Evolutionary conservation across 2,888 invertebrate species (phyloP).

Genomic region (Schrankia costaestrigalis): DNA sequence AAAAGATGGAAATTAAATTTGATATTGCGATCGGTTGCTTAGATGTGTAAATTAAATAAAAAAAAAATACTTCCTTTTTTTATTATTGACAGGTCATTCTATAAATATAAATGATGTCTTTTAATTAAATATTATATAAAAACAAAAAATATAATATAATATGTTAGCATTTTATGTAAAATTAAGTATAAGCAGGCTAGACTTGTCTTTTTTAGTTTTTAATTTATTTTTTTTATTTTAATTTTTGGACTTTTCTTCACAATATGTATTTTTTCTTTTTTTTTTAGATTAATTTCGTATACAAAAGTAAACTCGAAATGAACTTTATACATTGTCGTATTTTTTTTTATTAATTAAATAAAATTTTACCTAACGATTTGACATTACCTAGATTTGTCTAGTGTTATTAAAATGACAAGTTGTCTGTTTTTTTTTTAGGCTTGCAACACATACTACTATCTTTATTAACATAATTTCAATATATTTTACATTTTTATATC

Average conservation of each 20-base stretch:
- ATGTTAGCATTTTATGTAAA: conserved; percentile 48
- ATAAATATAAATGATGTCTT: conserved; percentile 27
- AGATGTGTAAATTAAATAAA: too few relatives aligned
- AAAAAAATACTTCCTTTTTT: conserved; percentile 1
- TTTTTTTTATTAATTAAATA: conserved; percentile 28
- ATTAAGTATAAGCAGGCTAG: conserved; percentile 39
- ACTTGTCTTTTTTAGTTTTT: conserved; percentile 34
- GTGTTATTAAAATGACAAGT: conserved; percentile 77
- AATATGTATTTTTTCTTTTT: too few relatives aligned
- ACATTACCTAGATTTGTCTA: conserved; percentile 76
- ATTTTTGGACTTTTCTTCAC: conserved; percentile 30
- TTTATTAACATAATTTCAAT: background rate
- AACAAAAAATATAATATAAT: conserved; percentile 41
- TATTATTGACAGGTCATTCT: conserved; percentile 23
- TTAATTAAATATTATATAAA: conserved; percentile 28
- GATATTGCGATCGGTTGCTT: too few relatives aligned
- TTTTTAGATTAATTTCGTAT: too few relatives aligned
- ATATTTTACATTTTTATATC: background rate
- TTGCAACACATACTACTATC: conserved; percentile 2
- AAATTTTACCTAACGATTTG: conserved; percentile 56
- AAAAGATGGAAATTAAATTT: too few relatives aligned
- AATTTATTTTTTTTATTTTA: conserved; percentile 27
- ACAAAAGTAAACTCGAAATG: too few relatives aligned
- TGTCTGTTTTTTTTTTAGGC: conserved; percentile 35
- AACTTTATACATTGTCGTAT: conserved; percentile 23